phyloP scores from a whole-genome alignment of 2,888 invertebrate genomes.

The Thymelicus lineola region DNA sequence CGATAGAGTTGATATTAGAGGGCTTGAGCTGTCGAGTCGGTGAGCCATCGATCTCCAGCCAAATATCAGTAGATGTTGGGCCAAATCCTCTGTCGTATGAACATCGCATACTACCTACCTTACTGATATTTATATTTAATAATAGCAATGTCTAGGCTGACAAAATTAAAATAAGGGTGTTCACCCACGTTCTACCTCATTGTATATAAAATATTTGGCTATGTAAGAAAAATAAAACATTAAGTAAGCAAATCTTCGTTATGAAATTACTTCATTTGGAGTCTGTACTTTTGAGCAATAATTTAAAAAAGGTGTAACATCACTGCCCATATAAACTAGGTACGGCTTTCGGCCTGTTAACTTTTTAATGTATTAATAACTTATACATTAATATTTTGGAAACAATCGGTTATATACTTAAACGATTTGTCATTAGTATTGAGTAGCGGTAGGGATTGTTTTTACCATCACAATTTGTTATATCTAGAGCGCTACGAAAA shows the following conservation, averaged over 20 bases:
- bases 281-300: conserved; percentile 70
- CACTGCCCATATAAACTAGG: conserved; percentile 66
- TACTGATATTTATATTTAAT: conserved; percentile 31
- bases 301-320: conserved; percentile 51
- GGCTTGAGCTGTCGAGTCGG: too few species aligned
- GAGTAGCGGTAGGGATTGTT: conserved; percentile 32
- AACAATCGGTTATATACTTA: conserved; percentile 44
- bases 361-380: conserved; percentile 43
- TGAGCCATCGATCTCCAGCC: too few species aligned
- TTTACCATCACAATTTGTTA: conserved; percentile 48
- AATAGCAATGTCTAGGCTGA: conserved; percentile 61
- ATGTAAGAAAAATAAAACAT: conserved; percentile 66
- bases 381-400: conserved; percentile 41
- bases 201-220: conserved; percentile 81
- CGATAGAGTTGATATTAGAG: neutral
- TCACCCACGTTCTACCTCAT: conserved; percentile 80
- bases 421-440: conserved; percentile 39
- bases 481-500: neutral
- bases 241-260: conserved; percentile 63
- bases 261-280: conserved; percentile 57
- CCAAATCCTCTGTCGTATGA: too few species aligned
- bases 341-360: conserved; percentile 45
- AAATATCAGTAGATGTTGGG: too few species aligned
- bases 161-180: conserved; percentile 68
- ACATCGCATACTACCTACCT: conserved; percentile 18